Percentiles rank a stretch among this genome's conserved stretches.
phyloP scores from a whole-genome alignment of 2,797 vertebrate genomes.

The Heliangelus exortis region DNA sequence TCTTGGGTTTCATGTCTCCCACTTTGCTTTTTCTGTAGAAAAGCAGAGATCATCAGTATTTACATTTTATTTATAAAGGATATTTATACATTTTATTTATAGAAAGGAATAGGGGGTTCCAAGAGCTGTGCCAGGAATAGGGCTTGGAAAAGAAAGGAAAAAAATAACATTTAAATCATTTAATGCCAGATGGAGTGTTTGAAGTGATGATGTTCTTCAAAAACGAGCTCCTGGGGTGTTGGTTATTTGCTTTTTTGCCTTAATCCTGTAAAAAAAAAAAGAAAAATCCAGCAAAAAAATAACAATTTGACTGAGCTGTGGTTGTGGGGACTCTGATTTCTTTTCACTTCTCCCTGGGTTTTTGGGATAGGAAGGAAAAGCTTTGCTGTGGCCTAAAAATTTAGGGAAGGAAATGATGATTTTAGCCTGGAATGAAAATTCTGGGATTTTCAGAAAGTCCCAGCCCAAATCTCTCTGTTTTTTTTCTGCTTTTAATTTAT shows the following conservation, averaged over 20 bases:
- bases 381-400: neutral
- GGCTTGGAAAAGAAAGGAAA: neutral
- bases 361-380: neutral
- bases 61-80: neutral
- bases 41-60: fast-evolving
- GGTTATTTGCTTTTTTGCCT: neutral
- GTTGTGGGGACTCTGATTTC: neutral
- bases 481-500: neutral
- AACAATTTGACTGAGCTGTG: neutral
- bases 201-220: neutral
- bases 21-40: neutral
- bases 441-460: neutral
- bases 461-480: neutral
- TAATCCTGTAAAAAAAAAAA: neutral
- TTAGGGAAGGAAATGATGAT: neutral
- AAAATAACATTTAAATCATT: fast-evolving
- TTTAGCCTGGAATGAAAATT: neutral
- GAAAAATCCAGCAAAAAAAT: neutral
- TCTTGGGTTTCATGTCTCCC: neutral
- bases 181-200: neutral
- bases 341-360: neutral
- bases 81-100: too few species aligned
- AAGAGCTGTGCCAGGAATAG: neutral
- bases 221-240: fast-evolving
- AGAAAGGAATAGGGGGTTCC: too few species aligned